Base-by-base conservation (phyloP, 2,797 vertebrate species). In the Onychomys arenicola region DNA sequence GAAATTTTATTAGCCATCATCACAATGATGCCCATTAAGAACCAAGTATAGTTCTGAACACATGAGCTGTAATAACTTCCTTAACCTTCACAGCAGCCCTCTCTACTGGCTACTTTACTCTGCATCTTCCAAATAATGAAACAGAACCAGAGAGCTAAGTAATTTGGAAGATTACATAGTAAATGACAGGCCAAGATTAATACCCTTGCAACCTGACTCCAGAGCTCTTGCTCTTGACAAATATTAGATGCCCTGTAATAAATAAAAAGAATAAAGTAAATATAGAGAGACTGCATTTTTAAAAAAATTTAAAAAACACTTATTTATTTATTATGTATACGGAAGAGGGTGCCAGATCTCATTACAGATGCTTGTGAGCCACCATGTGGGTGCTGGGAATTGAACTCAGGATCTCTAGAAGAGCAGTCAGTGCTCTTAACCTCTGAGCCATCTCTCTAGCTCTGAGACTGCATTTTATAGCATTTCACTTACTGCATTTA, bases 151-250 rank as follows among this genome's bases (percentile, higher is more conserved):
- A 82, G 43, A n/a, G 65, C 71, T 91, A 81, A 86, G 4, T 69
- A 59, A 93, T 59, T 88, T 93, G 81, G n/a, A 88, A 73, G 49
- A 13, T 71, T 77, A 65, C 12, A 23, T 49, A 63, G 34, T 46
- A 73, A 92, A 57, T 78, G 49, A 78, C 52, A 14, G 61, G 27
- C 59, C 73, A 19, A 46, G 40, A 69, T 91, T 93, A 81, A 71
- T 71, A 88, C 34, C 11, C 71, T 69, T 82, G 63, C 43, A 76
- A 0, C 63, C 57, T 93, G 84, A n/a, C 81, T 94, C 34, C 40
- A 69, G 76, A 84, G 46, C 27, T 32, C 85, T 91, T 85, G 65
- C 46, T 94, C 27, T 89, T 93, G 88, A 65, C 84, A 94, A 49
- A 90, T 92, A 55, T 63, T 92, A 93, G 89, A 78, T 37, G 29